These are phyloP conservation scores for Hirtodrosophila histrioides DNA, from an alignment of 2,888 invertebrate species.

Conservation along the genomic window DNA sequence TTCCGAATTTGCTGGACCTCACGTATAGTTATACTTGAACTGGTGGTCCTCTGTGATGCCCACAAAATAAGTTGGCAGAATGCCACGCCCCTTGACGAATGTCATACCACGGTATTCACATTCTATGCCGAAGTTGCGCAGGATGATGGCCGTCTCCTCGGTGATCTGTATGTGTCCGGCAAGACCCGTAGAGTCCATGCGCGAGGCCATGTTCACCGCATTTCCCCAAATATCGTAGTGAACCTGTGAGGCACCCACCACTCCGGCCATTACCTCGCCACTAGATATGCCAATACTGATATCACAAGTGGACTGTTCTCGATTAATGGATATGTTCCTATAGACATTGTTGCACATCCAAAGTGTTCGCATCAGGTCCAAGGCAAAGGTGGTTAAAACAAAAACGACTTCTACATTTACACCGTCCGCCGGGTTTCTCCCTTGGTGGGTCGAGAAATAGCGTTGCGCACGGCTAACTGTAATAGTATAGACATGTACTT, in stretches of 20 bases:
- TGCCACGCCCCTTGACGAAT: constrained; percentile 88
- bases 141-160: constrained; percentile 88
- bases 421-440: fast-evolving
- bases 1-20: no score
- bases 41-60: constrained; percentile 87
- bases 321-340: constrained; percentile 85
- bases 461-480: constrained; percentile 13
- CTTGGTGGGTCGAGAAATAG: not conserved
- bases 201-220: constrained; percentile 97
- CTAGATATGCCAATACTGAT: constrained; percentile 90
- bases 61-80: constrained; percentile 90
- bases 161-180: constrained; percentile 92
- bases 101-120: constrained; percentile 89
- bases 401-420: constrained; percentile 86
- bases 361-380: constrained; percentile 88
- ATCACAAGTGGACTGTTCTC: constrained; percentile 62
- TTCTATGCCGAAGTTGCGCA: constrained; percentile 88
- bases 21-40: constrained; percentile 11
- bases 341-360: constrained; percentile 85
- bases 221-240: constrained; percentile 99
- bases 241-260: constrained; percentile 96
- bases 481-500: not conserved
- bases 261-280: constrained; percentile 96
- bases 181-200: constrained; percentile 96
- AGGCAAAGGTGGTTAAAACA: constrained; percentile 85